Percentiles rank a stretch among this genome's conserved stretches.
phyloP scores from a whole-genome alignment of 2,888 invertebrate genomes.

The Caenorhabditis sinica region DNA sequence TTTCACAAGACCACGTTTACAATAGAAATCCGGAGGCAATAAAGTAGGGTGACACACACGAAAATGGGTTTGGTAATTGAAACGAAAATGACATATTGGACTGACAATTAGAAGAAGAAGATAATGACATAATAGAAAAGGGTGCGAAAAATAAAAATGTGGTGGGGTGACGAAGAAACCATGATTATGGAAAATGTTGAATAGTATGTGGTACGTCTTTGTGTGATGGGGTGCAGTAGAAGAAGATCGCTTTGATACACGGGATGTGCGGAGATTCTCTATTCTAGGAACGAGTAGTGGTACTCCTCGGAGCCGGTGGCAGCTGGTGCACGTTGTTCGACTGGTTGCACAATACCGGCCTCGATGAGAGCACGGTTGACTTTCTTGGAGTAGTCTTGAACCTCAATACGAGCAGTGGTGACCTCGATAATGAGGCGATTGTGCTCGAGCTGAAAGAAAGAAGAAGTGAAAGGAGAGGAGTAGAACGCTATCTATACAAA shows the following conservation, averaged over 20 bases:
- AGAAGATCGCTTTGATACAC: conserved; percentile 12
- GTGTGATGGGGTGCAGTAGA: conserved; percentile 9
- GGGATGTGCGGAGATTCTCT: not conserved
- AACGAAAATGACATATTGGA: conserved; percentile 9
- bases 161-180: not conserved
- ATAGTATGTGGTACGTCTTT: not conserved
- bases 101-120: no score
- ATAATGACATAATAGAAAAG: no score
- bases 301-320: conserved; percentile 67
- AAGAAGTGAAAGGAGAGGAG: not conserved
- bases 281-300: conserved; percentile 76
- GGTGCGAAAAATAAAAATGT: not conserved
- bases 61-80: conserved; percentile 4
- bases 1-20: conserved; percentile 62
- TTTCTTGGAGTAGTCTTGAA: conserved; percentile 75
- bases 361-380: conserved; percentile 72
- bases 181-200: not conserved
- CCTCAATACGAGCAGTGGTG: conserved; percentile 76
- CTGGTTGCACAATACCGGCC: conserved; percentile 62
- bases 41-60: conserved; percentile 15
- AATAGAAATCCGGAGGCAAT: conserved; percentile 49
- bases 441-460: conserved; percentile 70
- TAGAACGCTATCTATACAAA: not conserved
- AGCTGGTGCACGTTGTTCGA: conserved; percentile 44
- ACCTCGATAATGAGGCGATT: conserved; percentile 76